These are phyloP conservation scores for Eciton burchellii DNA, from an alignment of 1,140 invertebrate genomes.

Conservation along the genomic window DNA sequence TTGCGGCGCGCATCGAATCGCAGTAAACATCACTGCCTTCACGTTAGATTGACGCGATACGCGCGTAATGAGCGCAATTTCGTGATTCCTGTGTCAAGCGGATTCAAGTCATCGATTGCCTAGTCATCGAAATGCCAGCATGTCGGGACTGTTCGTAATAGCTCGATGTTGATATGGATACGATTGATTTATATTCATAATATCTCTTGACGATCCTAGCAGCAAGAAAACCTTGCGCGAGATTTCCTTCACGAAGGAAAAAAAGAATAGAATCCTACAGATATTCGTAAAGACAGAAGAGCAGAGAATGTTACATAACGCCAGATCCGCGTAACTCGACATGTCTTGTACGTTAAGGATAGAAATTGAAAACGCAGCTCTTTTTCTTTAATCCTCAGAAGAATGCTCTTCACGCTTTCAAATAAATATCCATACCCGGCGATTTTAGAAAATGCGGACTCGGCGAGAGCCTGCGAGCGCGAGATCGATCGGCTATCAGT, in stretches of 20 bases:
- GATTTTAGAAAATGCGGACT: background rate
- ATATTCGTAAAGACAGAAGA: background rate
- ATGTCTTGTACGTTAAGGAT: background rate
- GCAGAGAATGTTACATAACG: background rate
- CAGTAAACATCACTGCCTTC: background rate
- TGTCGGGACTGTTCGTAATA: background rate
- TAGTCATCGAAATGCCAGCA: background rate
- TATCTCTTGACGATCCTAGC: too few relatives aligned
- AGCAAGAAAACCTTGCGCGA: too few relatives aligned
- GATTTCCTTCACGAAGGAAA: too few relatives aligned
- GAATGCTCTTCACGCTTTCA: background rate
- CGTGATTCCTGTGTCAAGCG: background rate
- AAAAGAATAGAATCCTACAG: too few relatives aligned
- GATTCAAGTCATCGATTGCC: background rate
- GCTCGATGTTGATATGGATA: background rate
- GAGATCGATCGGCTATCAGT: background rate
- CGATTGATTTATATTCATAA: background rate
- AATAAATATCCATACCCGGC: background rate
- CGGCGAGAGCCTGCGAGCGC: background rate
- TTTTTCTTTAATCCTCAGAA: background rate
- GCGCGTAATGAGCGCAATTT: constrained; percentile 1
- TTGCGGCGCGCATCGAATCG: constrained; percentile 23
- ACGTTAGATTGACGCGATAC: background rate
- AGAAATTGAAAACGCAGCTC: background rate
- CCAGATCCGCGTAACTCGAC: background rate